phyloP scores from a whole-genome alignment of 30 jellyfish, hydroid and myxozoan species.

The Cassiopea andromeda region DNA sequence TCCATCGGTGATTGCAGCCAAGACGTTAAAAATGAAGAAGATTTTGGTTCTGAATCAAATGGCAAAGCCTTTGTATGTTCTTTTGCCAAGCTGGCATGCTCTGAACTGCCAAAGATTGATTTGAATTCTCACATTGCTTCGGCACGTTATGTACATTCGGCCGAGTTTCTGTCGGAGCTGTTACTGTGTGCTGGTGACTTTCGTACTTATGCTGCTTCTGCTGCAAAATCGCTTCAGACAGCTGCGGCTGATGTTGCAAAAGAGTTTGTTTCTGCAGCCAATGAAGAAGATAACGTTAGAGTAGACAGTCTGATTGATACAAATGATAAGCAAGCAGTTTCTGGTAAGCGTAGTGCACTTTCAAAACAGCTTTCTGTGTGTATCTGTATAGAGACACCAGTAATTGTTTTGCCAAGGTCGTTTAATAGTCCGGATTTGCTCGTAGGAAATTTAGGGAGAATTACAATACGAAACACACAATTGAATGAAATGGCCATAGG shows the following conservation, averaged over 20 bases:
- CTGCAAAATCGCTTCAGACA: constrained; percentile 85
- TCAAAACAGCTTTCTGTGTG: neutral
- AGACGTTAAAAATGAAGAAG: neutral
- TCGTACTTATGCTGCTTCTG: constrained; percentile 80
- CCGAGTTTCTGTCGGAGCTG: constrained; percentile 79
- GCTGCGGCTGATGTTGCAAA: constrained; percentile 99
- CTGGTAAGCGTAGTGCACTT: neutral
- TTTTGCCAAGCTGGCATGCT: constrained; percentile 21
- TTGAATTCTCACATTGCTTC: constrained; percentile 86
- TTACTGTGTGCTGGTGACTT: constrained; percentile 92
- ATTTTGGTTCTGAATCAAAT: constrained; percentile 37
- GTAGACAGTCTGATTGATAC: neutral
- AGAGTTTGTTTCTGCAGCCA: constrained; percentile 73
- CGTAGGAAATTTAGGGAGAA: constrained; percentile 92
- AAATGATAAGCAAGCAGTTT: constrained; percentile 10
- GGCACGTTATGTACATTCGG: constrained; percentile 84
- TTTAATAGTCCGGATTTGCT: constrained; percentile 71
- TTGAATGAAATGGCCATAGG: constrained; percentile 18
- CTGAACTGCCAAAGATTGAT: neutral
- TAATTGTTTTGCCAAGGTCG: constrained; percentile 83
- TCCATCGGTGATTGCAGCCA: constrained; percentile 73
- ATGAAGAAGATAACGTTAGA: constrained; percentile 8
- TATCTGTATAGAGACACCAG: constrained; percentile 85
- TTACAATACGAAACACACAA: constrained; percentile 69
- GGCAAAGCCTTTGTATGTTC: constrained; percentile 74